These are phyloP conservation scores for Anadara kagoshimensis DNA, from an alignment of 1,140 invertebrate genomes.

Conservation along the genomic window DNA sequence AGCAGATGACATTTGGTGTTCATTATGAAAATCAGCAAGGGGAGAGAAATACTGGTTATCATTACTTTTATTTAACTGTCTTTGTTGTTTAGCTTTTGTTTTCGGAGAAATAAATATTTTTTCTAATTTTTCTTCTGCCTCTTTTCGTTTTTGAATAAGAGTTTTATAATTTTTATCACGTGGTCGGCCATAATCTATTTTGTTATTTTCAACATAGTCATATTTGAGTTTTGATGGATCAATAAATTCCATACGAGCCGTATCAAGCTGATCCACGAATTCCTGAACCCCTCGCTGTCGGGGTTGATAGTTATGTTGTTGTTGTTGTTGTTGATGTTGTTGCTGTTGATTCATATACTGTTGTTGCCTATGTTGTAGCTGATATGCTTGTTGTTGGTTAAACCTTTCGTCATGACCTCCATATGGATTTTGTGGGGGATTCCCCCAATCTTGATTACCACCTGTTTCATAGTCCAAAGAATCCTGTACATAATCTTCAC, in stretches of 20 bases:
- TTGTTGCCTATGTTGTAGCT: too few species aligned
- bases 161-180: conserved; percentile 54
- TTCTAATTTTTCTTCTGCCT: conserved; percentile 57
- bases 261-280: conserved; percentile 46
- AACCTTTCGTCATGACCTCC: conserved; percentile 9
- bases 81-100: conserved; percentile 45
- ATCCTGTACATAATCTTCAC: conserved; percentile 26
- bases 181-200: conserved; percentile 54
- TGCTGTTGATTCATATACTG: conserved; percentile 4
- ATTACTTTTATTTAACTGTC: conserved; percentile 16
- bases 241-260: conserved; percentile 49
- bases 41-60: conserved; percentile 4
- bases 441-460: conserved; percentile 30
- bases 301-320: conserved; percentile 16
- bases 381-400: conserved; percentile 10
- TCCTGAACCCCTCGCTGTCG: conserved; percentile 28
- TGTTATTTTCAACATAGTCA: conserved; percentile 65
- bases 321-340: conserved; percentile 32
- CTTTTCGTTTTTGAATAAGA: conserved; percentile 54
- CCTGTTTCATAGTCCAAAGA: conserved; percentile 35
- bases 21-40: conserved; percentile 16
- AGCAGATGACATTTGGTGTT: conserved; percentile 43
- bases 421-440: conserved; percentile 48
- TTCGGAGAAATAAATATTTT: conserved; percentile 59
- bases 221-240: conserved; percentile 52